Percentiles rank a stretch among this genome's conserved stretches.
Evolutionary conservation across 1,140 invertebrate species (phyloP).

Genomic region (Apolygus lucorum): DNA sequence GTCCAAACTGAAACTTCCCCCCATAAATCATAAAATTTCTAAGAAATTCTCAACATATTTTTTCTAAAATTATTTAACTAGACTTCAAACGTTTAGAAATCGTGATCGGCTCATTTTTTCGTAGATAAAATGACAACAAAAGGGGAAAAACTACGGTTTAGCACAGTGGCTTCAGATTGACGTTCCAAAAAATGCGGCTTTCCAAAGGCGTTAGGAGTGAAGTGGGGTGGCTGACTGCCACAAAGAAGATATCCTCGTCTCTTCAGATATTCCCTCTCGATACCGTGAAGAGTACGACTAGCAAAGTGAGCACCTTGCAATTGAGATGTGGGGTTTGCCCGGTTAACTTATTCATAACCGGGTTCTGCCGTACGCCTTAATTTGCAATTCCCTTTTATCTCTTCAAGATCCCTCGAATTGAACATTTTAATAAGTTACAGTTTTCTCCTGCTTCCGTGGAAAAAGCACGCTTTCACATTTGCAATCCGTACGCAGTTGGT

Average conservation of each 20-base stretch:
- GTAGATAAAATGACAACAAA: too few species aligned
- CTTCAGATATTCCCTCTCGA: conserved; percentile 21
- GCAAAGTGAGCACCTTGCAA: conserved; percentile 20
- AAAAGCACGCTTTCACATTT: background rate
- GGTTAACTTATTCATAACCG: conserved; percentile 22
- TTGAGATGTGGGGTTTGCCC: conserved; percentile 21
- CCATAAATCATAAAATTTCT: too few species aligned
- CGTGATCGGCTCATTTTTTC: too few species aligned
- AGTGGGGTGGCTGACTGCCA: background rate
- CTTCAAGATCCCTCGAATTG: conserved; percentile 22
- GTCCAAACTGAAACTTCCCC: too few species aligned
- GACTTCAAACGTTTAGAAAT: too few species aligned
- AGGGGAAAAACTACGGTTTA: too few species aligned
- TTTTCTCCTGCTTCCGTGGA: conserved; percentile 9
- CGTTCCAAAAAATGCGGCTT: background rate
- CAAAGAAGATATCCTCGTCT: background rate
- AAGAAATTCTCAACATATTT: too few species aligned
- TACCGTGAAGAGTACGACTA: conserved; percentile 8
- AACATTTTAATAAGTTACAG: conserved; percentile 24
- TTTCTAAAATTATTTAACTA: too few species aligned
- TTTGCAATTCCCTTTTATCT: conserved; percentile 23
- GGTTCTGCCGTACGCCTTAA: conserved; percentile 19
- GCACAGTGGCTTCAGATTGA: too few species aligned
- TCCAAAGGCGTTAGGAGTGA: background rate
- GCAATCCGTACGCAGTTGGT: too few species aligned